phyloP scores from a whole-genome alignment of 1,140 invertebrate genomes.

The Teleopsis dalmanni region DNA sequence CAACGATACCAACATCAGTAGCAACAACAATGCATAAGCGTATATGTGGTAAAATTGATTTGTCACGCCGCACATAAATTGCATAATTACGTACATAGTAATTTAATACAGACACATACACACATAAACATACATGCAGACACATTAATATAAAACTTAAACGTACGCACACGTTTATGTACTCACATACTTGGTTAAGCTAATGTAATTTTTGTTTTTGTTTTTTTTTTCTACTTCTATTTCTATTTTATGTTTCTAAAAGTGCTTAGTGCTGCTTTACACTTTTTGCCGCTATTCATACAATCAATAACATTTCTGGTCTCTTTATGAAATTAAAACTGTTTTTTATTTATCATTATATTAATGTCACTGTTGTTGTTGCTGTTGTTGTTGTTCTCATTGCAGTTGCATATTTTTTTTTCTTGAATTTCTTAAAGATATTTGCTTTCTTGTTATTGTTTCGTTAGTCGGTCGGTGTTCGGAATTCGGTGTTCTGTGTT shows the following conservation, averaged over 20 bases:
- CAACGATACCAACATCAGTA: neutral
- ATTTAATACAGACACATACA: neutral
- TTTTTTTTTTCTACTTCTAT: neutral
- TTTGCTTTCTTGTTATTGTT: no score
- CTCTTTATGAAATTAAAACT: no score
- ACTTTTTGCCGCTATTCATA: no score
- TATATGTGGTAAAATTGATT: slow-evolving; percentile 29
- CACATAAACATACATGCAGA: neutral
- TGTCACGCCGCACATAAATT: slow-evolving; percentile 43
- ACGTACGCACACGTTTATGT: neutral
- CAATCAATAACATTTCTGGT: no score
- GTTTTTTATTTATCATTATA: no score
- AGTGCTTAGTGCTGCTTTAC: no score
- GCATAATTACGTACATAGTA: slow-evolving; percentile 24
- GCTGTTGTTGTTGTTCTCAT: no score
- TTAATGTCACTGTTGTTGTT: no score
- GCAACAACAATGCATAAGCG: slow-evolving; percentile 5
- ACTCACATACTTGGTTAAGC: neutral
- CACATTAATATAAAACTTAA: neutral
- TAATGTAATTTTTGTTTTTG: neutral
- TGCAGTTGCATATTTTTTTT: no score
- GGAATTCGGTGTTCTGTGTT: no score
- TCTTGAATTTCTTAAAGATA: no score
- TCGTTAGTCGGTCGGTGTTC: no score
- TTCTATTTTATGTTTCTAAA: neutral